Conservation (phyloP, 2,113 vertebrate genomes). For the Anguilla rostrata region DNA sequence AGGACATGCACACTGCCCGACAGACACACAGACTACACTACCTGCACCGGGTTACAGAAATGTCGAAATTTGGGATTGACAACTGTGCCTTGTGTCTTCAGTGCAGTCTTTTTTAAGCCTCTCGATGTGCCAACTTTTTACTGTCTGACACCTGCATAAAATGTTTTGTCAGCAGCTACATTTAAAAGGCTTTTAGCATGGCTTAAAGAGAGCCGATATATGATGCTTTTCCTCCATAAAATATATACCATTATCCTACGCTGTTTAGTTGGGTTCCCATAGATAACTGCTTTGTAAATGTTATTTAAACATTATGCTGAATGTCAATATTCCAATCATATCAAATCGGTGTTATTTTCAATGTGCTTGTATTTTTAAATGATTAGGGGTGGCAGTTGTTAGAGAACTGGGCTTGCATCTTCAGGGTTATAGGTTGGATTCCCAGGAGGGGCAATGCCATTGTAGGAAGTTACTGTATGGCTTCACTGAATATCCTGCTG, state of each 20-base stretch:
- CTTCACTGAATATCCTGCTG: no score
- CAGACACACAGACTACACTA: not conserved
- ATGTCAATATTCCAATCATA: not conserved
- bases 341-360: no score
- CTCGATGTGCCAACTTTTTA: not conserved
- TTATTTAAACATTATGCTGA: not conserved
- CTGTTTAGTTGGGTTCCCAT: not conserved
- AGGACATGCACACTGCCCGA: not conserved
- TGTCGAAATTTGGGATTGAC: not conserved
- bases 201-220: not conserved
- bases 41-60: not conserved
- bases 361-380: not conserved
- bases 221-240: not conserved
- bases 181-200: not conserved
- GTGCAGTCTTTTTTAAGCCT: not conserved
- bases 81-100: not conserved
- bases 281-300: not conserved
- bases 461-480: no score
- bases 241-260: not conserved
- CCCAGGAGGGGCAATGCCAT: not conserved
- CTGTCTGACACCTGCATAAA: not conserved
- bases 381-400: no score
- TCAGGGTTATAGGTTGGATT: not conserved
- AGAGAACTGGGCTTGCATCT: not conserved
- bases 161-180: not conserved